Base-by-base conservation (phyloP, 1,140 invertebrate species). In the Choristoneura fumiferana region DNA sequence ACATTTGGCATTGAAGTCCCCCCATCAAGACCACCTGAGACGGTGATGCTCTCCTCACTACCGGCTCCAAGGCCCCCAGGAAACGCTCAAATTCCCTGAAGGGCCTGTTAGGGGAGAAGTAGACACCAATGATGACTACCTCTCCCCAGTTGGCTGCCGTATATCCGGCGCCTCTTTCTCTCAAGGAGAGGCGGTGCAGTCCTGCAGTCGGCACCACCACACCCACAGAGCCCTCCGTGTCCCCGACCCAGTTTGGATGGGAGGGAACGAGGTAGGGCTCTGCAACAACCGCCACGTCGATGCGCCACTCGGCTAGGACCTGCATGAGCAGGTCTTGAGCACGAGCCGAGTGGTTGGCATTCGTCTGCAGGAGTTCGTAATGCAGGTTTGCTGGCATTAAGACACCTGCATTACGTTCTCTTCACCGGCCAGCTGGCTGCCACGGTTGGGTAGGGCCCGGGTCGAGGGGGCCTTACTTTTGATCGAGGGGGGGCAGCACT, bases 321-420 rank as follows among this genome's bases (percentile, higher is more conserved):
- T 71, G 68, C 3, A 61, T 4, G 3, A 67, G n/a, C 0, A 71
- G 55, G n/a, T 71, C 65, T 12, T 71, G 69, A 0, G 69, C 65
- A 2, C 49, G 29, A 6, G 63, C 53, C 33, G 35, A 63, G 59
- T 71, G 63, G 43, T 67, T 67, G 8, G 56, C 6, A 17, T 65
- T 62, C 1, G 13, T 12, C 18, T 62, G 62, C 1, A 65, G 14
- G 5, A 40, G 0, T 8, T 40, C 14, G 0, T 6, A 8, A 8
- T 40, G 14, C 4, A 8, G 39, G 5, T 4, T 1, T 40, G 4
- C 14, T 4, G 39, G 39, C 39, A 40, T 40, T 40, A 40, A 17
- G 15, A 15, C 14, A 8, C 14, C 39, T 29, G 22, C 22, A 29
- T 29, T 6, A 29, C 6, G 2, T 29, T 6, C 6, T 29, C 22